phyloP scores from a whole-genome alignment of 2,113 vertebrate genomes.

The Balaenoptera acutorostrata region DNA sequence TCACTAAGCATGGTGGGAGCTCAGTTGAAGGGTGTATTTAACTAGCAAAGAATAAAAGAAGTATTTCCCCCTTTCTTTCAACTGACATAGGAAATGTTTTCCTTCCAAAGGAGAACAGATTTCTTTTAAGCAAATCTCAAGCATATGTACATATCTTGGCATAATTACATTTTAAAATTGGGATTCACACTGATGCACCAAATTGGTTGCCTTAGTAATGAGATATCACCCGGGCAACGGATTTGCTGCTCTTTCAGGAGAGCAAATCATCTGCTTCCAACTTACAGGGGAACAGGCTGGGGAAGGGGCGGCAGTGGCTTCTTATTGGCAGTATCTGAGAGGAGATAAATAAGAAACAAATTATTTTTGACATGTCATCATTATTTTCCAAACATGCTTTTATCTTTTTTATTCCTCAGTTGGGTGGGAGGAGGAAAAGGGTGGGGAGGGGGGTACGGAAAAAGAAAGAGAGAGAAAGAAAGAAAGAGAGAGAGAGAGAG shows the following conservation, averaged over 20 bases:
- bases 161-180: conserved; percentile 74
- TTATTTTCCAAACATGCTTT: conserved; percentile 61
- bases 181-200: conserved; percentile 68
- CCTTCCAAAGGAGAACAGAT: conserved; percentile 30
- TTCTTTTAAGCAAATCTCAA: conserved; percentile 64
- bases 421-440: conserved; percentile 7
- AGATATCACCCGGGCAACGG: conserved; percentile 68
- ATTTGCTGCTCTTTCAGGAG: conserved; percentile 58
- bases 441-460: not conserved
- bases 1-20: not conserved
- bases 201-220: conserved; percentile 74
- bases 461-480: rapidly evolving
- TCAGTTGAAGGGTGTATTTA: conserved; percentile 26
- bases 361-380: conserved; percentile 47
- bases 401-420: conserved; percentile 41
- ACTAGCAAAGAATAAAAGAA: not conserved
- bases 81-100: conserved; percentile 44
- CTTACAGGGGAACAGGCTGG: conserved; percentile 14
- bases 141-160: conserved; percentile 66
- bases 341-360: conserved; percentile 53
- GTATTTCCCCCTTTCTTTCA: not conserved
- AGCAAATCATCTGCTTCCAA: conserved; percentile 59
- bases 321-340: conserved; percentile 28
- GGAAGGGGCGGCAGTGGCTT: not conserved
- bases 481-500: too few relatives aligned